phyloP scores from a whole-genome alignment of 2,797 vertebrate species.

The Helicolenus hilgendorfi region DNA sequence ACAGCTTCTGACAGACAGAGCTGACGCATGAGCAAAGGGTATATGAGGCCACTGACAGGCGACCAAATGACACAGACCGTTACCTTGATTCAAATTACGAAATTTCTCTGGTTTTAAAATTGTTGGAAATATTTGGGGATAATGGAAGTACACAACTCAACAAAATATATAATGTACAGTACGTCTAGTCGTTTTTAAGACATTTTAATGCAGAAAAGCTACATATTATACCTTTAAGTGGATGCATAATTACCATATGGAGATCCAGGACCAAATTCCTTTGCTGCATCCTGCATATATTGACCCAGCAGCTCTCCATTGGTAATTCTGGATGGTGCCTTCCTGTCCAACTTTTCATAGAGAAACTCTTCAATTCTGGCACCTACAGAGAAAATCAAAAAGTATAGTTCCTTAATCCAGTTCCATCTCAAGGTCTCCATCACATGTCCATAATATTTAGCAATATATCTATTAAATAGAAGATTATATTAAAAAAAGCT shows the following conservation, averaged over 20 bases:
- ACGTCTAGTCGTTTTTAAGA: not conserved
- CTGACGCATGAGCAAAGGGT: too few species aligned
- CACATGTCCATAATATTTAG: not conserved
- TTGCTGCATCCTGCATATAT: slow-evolving; percentile 95
- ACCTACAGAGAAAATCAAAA: slow-evolving; percentile 70
- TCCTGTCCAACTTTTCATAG: slow-evolving; percentile 96
- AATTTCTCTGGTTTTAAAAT: too few species aligned
- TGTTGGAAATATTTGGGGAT: not conserved
- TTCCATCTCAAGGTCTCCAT: not conserved
- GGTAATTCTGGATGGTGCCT: slow-evolving; percentile 94
- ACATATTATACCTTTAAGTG: not conserved
- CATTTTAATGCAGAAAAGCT: not conserved
- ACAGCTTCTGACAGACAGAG: too few species aligned
- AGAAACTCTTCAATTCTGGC: slow-evolving; percentile 98
- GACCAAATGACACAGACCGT: too few species aligned
- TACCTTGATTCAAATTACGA: too few species aligned
- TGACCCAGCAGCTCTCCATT: slow-evolving; percentile 95
- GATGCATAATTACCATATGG: slow-evolving; percentile 92
- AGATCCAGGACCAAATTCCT: slow-evolving; percentile 92
- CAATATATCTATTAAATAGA: not conserved
- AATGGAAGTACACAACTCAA: not conserved
- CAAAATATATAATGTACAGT: not conserved
- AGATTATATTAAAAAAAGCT: too few species aligned
- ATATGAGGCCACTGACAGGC: too few species aligned
- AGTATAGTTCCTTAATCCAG: not conserved